Conservation (phyloP, 2,888 invertebrate genomes). For the Pachymerium ferrugineum region DNA sequence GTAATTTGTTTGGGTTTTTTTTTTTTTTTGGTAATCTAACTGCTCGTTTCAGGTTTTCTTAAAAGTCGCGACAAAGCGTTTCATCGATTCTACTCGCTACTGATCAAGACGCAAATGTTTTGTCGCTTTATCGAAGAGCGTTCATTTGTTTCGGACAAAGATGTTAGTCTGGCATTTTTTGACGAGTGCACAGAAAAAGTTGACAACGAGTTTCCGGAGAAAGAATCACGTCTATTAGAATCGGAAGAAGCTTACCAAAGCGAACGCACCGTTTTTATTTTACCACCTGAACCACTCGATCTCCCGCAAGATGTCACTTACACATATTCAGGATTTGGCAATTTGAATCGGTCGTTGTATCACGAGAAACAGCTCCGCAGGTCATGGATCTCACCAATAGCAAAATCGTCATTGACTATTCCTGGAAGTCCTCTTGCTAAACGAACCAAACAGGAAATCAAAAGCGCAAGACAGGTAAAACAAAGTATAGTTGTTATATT, state of each 20-base stretch:
- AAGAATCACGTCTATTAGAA: conserved; percentile 64
- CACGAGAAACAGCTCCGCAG: conserved; percentile 43
- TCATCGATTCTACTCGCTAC: conserved; percentile 72
- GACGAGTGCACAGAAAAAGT: conserved; percentile 89
- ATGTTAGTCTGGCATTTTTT: conserved; percentile 90
- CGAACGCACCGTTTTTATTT: conserved; percentile 89
- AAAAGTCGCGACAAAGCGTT: conserved; percentile 75
- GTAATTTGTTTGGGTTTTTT: too few relatives aligned
- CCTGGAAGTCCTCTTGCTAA: conserved; percentile 87
- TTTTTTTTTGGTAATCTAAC: too few relatives aligned
- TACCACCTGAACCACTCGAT: conserved; percentile 74
- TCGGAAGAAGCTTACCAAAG: conserved; percentile 62
- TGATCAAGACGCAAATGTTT: conserved; percentile 95
- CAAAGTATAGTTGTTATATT: neutral
- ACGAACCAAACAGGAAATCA: conserved; percentile 91
- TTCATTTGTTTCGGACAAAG: conserved; percentile 96
- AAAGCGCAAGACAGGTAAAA: conserved; percentile 72
- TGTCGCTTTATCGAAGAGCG: conserved; percentile 97
- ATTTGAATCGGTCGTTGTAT: conserved; percentile 49
- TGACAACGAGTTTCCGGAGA: conserved; percentile 37
- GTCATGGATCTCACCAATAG: conserved; percentile 40
- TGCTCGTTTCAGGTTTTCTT: conserved; percentile 61
- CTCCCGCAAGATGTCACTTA: conserved; percentile 46
- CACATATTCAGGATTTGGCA: conserved; percentile 44
- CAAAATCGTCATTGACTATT: conserved; percentile 48